Evolutionary conservation across 2,888 invertebrate species (phyloP).

Genomic region (Drosophila fulvimacula): DNA sequence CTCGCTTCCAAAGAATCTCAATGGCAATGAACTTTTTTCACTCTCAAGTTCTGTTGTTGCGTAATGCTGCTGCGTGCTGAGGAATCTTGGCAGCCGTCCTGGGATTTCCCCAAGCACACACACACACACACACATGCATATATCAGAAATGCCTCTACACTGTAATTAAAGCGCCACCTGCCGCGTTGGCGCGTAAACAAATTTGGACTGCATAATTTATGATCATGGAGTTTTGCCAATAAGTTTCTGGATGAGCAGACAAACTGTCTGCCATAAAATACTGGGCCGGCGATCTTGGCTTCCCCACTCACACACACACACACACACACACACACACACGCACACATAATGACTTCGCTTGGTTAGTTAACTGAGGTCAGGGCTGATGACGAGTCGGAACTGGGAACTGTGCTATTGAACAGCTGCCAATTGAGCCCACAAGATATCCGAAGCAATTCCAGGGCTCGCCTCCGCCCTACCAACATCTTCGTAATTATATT

Average conservation of each 20-base stretch:
- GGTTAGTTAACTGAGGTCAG: conserved; percentile 72
- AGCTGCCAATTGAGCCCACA: conserved; percentile 73
- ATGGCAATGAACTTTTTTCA: conserved; percentile 72
- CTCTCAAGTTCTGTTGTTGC: conserved; percentile 63
- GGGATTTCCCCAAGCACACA: conserved; percentile 64
- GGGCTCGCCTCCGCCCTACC: conserved; percentile 13
- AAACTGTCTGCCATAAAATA: conserved; percentile 57
- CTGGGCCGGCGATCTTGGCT: conserved; percentile 27
- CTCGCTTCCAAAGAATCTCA: conserved; percentile 71
- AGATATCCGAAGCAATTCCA: conserved; percentile 54
- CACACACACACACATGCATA: conserved; percentile 16
- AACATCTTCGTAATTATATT: conserved; percentile 37
- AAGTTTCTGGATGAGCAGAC: conserved; percentile 75
- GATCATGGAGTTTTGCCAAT: conserved; percentile 84
- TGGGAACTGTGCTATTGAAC: conserved; percentile 69
- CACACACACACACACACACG: conserved; percentile 13
- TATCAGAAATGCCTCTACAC: conserved; percentile 25
- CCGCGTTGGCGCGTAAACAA: conserved; percentile 70
- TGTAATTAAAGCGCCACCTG: conserved; percentile 77
- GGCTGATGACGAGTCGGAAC: conserved; percentile 43
- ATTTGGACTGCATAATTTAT: conserved; percentile 82
- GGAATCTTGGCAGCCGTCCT: conserved; percentile 70
- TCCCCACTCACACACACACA: neutral
- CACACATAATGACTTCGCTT: conserved; percentile 55
- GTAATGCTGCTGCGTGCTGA: conserved; percentile 61